Evolutionary conservation across 2,797 vertebrate genomes (phyloP).

Genomic region (Cirrhinus mrigala): DNA sequence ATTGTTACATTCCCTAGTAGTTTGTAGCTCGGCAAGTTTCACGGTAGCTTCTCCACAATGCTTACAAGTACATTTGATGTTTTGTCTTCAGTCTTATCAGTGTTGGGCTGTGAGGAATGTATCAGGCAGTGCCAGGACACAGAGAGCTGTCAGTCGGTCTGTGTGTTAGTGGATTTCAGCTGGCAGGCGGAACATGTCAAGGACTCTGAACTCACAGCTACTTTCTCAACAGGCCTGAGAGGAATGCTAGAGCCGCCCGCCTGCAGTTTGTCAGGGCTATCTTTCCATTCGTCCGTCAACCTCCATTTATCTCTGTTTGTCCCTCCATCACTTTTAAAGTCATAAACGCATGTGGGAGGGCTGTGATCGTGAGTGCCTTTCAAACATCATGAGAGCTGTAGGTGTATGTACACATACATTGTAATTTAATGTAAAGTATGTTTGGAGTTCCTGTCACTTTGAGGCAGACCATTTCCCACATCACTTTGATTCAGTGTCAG

Average conservation of each 20-base stretch:
- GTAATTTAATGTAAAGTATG: slow-evolving; percentile 8
- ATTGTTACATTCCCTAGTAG: background rate
- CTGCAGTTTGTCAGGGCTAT: slow-evolving; percentile 8
- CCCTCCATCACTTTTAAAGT: background rate
- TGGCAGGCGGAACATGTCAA: slow-evolving; percentile 39
- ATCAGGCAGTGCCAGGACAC: slow-evolving; percentile 42
- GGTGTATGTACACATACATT: background rate
- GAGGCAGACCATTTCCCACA: background rate
- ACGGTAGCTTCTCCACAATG: background rate
- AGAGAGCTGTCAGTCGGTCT: slow-evolving; percentile 3
- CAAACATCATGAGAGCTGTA: background rate
- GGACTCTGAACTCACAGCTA: slow-evolving; percentile 15
- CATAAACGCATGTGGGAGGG: background rate
- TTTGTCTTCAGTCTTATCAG: slow-evolving; percentile 31
- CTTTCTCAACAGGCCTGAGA: slow-evolving; percentile 35
- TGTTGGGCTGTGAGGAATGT: slow-evolving; percentile 48
- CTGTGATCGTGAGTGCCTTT: slow-evolving; percentile 7
- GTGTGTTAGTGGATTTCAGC: slow-evolving; percentile 27
- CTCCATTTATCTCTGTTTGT: slow-evolving; percentile 4
- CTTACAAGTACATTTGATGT: slow-evolving; percentile 20
- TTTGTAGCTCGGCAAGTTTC: background rate
- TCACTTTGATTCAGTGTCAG: background rate
- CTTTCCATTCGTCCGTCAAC: slow-evolving; percentile 4
- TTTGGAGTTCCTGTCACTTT: background rate
- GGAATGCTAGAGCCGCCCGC: slow-evolving; percentile 11